Conservation (phyloP, 2,797 vertebrate species). For the Oceanodroma leucorhoa region DNA sequence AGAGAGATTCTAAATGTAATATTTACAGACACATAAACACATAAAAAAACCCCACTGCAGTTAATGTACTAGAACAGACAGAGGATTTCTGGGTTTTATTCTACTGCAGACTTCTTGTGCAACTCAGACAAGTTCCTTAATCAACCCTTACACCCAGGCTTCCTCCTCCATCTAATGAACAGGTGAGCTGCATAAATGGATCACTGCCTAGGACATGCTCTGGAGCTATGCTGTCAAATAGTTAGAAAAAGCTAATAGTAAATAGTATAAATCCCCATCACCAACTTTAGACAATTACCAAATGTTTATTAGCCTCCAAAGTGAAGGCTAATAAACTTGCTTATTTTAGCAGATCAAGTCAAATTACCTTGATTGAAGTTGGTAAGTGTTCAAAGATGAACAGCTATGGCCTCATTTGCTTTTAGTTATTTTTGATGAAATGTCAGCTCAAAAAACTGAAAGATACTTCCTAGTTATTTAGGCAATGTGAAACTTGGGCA, state of each 20-base stretch:
- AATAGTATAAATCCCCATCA: not conserved
- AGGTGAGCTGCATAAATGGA: not conserved
- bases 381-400: slow-evolving; percentile 2
- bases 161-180: not conserved
- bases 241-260: not conserved
- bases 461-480: slow-evolving; percentile 25
- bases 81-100: not conserved
- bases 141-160: not conserved
- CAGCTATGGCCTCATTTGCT: slow-evolving; percentile 8
- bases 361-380: slow-evolving; percentile 32
- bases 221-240: not conserved
- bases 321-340: slow-evolving; percentile 32
- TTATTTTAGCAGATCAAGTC: slow-evolving; percentile 45
- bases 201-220: not conserved
- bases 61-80: not conserved
- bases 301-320: slow-evolving; percentile 42
- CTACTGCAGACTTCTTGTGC: not conserved
- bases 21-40: not conserved
- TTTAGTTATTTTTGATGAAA: slow-evolving; percentile 40
- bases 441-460: slow-evolving; percentile 20
- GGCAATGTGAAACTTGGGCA: slow-evolving; percentile 2
- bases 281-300: slow-evolving; percentile 33
- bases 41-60: not conserved
- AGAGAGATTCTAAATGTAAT: not conserved
- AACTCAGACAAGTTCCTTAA: not conserved